Evolutionary conservation across 37 sponge, comb jelly and placozoan genomes (phyloP).

Genomic region (Spongia lamella): DNA sequence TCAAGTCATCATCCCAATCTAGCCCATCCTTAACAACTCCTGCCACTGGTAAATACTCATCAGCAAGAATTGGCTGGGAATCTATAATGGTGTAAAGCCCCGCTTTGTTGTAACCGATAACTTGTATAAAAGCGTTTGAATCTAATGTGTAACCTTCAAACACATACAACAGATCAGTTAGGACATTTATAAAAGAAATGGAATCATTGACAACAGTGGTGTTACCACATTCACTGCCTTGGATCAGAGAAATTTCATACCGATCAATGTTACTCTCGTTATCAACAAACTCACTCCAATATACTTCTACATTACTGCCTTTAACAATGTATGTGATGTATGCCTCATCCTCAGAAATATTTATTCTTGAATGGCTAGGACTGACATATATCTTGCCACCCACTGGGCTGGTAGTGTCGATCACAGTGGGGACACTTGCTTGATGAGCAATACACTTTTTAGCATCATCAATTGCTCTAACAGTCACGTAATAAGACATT

Average conservation of each 20-base stretch:
- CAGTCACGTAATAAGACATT: conserved; percentile 61
- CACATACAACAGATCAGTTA: background rate
- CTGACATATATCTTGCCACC: conserved; percentile 15
- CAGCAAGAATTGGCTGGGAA: conserved; percentile 58
- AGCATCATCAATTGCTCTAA: conserved; percentile 78
- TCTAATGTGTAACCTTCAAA: conserved; percentile 36
- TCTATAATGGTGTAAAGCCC: conserved; percentile 22
- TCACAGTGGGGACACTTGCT: conserved; percentile 11
- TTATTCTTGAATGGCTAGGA: conserved; percentile 16
- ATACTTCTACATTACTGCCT: conserved; percentile 14
- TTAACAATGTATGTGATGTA: conserved; percentile 33
- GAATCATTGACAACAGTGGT: background rate
- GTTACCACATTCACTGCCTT: conserved; percentile 34
- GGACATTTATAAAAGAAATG: background rate
- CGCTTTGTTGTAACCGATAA: conserved; percentile 44
- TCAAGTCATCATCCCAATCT: conserved; percentile 63
- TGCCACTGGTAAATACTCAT: background rate
- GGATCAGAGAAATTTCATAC: conserved; percentile 58
- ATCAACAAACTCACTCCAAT: conserved; percentile 64
- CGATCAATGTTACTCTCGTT: conserved; percentile 55
- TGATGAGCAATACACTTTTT: conserved; percentile 52
- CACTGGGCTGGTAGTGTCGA: conserved; percentile 72
- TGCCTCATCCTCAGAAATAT: background rate
- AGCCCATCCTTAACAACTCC: conserved; percentile 77
- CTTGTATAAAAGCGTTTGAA: conserved; percentile 14